phyloP scores from a whole-genome alignment of 2,113 vertebrate species.

The Pseudois nayaur region DNA sequence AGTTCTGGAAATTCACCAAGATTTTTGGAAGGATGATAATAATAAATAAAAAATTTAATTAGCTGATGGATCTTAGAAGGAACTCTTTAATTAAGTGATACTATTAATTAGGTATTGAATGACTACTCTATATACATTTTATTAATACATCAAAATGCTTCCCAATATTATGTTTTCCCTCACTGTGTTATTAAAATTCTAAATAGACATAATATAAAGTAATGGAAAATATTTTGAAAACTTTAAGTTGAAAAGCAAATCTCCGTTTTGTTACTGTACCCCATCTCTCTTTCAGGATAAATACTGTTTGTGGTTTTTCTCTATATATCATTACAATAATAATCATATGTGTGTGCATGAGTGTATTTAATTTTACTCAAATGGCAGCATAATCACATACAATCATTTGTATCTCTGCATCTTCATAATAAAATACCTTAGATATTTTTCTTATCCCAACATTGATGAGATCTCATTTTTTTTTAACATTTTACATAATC shows the following conservation, averaged over 20 bases:
- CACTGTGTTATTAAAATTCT: background rate
- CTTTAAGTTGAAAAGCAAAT: background rate
- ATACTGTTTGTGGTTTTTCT: background rate
- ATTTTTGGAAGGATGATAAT: background rate
- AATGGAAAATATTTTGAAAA: background rate
- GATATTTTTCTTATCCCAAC: background rate
- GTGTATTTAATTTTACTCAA: background rate
- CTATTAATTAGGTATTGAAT: background rate
- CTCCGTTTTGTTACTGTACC: background rate
- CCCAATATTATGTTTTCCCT: background rate
- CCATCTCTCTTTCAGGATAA: background rate
- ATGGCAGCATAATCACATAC: background rate
- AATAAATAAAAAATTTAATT: background rate
- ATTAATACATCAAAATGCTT: background rate
- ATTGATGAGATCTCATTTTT: background rate
- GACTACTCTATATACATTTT: background rate
- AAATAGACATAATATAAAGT: background rate
- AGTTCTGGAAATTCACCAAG: background rate
- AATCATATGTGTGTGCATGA: background rate
- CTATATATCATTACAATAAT: background rate
- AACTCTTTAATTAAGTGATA: background rate
- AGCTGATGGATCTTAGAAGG: background rate
- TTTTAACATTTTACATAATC: background rate
- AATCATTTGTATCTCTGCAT: background rate
- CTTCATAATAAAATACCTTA: background rate